Evolutionary conservation across 2,797 vertebrate genomes (phyloP).

Genomic region (Bryconaethiops microstoma): DNA sequence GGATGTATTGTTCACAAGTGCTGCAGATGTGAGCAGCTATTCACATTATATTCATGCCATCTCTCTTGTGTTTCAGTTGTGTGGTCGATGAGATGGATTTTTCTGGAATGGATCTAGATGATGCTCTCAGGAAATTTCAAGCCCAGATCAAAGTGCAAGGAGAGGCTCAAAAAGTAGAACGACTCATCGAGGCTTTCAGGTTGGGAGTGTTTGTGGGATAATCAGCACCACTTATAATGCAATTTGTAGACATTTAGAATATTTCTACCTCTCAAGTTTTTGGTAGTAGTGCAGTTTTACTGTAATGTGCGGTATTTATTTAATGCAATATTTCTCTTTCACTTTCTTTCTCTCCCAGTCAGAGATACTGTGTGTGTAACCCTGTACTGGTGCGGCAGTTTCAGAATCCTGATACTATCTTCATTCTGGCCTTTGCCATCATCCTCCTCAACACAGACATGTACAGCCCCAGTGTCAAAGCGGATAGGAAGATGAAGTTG

Average conservation of each 20-base stretch:
- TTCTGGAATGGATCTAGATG: constrained; percentile 93
- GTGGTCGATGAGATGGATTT: constrained; percentile 98
- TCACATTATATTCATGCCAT: background rate
- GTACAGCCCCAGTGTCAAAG: constrained; percentile 96
- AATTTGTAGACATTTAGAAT: background rate
- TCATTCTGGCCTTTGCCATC: constrained; percentile 96
- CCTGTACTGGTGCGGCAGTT: constrained; percentile 93
- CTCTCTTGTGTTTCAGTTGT: constrained; percentile 72
- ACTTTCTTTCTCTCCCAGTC: constrained; percentile 72
- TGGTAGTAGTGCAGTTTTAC: too few species aligned
- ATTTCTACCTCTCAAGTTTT: background rate
- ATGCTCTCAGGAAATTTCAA: constrained; percentile 92
- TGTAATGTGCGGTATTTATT: too few species aligned
- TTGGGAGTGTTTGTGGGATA: constrained; percentile 4
- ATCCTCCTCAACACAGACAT: constrained; percentile 97
- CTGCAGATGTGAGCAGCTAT: background rate
- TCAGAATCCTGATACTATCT: constrained; percentile 96
- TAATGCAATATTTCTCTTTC: background rate
- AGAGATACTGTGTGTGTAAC: constrained; percentile 95
- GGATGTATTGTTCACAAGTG: background rate
- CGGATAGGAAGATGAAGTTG: constrained; percentile 95
- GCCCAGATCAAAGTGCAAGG: constrained; percentile 96
- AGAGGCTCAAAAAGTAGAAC: constrained; percentile 94
- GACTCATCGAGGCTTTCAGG: constrained; percentile 94
- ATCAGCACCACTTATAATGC: background rate